phyloP scores from a whole-genome alignment of 2,888 invertebrate species.

The Thymelicus lineola region DNA sequence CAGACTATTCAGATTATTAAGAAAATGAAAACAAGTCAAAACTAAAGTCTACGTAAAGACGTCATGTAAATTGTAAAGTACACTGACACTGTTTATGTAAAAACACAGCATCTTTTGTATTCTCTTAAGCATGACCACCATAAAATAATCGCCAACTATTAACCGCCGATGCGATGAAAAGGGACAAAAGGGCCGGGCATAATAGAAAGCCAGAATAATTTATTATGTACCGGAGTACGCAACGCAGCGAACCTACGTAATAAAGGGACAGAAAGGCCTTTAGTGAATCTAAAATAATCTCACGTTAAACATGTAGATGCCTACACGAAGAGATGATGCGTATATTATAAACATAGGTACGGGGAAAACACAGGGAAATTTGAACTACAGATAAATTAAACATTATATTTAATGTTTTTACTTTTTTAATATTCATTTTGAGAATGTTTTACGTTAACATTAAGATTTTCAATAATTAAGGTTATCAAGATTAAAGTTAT shows the following conservation, averaged over 20 bases:
- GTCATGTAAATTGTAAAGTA: too few species aligned
- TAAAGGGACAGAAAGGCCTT: slow-evolving; percentile 23
- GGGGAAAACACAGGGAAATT: neutral
- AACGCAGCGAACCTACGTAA: slow-evolving; percentile 21
- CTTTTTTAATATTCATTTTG: too few species aligned
- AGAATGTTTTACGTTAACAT: too few species aligned
- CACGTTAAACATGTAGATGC: neutral
- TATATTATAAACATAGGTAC: neutral
- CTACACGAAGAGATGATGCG: neutral
- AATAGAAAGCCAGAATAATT: slow-evolving; percentile 44
- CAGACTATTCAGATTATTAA: too few species aligned
- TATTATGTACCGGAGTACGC: slow-evolving; percentile 38
- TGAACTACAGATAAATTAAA: neutral
- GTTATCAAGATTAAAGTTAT: too few species aligned
- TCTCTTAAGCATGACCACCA: neutral
- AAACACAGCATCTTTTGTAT: too few species aligned
- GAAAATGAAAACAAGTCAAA: too few species aligned
- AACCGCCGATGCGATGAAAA: slow-evolving; percentile 42
- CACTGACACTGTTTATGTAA: too few species aligned
- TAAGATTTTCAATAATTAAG: too few species aligned
- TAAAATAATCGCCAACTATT: slow-evolving; percentile 31
- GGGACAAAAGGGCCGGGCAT: slow-evolving; percentile 37
- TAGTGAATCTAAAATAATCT: slow-evolving; percentile 6
- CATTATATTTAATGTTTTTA: too few species aligned
- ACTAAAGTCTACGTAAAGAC: too few species aligned